Conservation (phyloP, 2,797 vertebrate genomes). For the Lutjanus argentimaculatus region DNA sequence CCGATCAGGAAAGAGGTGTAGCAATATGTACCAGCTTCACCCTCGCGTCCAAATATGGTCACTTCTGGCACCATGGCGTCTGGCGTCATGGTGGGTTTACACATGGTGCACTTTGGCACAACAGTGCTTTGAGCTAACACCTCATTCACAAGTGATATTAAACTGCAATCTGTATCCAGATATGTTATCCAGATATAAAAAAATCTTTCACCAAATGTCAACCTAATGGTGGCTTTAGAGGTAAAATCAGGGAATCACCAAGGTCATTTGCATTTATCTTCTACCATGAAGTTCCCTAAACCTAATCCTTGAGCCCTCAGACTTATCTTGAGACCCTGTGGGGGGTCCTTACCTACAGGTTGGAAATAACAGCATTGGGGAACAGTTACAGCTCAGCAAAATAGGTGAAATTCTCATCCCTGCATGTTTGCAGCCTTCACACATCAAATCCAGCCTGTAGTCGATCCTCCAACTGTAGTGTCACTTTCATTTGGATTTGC, state of each 20-base stretch:
- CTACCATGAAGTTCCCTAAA: too few species aligned
- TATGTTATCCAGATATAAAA: too few species aligned
- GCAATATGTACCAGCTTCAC: too few species aligned
- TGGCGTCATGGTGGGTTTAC: too few species aligned
- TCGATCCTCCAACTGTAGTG: background rate
- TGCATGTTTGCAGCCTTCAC: background rate
- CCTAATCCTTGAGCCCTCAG: background rate
- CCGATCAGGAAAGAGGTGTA: too few species aligned
- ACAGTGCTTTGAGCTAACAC: background rate
- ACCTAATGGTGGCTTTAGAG: background rate
- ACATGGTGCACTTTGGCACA: background rate
- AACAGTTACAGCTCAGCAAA: background rate
- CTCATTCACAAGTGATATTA: too few species aligned
- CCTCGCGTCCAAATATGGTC: too few species aligned
- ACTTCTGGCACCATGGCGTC: too few species aligned
- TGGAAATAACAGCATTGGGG: background rate
- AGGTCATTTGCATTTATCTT: too few species aligned
- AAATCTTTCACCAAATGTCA: background rate
- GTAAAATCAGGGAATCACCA: too few species aligned
- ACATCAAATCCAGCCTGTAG: background rate
- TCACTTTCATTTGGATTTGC: slow-evolving; percentile 35
- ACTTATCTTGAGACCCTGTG: background rate
- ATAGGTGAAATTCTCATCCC: background rate
- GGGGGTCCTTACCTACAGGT: background rate
- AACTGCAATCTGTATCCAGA: too few species aligned